These are phyloP conservation scores for Tricholauxania praeusta DNA, from an alignment of 2,888 invertebrate species.

Conservation along the genomic window DNA sequence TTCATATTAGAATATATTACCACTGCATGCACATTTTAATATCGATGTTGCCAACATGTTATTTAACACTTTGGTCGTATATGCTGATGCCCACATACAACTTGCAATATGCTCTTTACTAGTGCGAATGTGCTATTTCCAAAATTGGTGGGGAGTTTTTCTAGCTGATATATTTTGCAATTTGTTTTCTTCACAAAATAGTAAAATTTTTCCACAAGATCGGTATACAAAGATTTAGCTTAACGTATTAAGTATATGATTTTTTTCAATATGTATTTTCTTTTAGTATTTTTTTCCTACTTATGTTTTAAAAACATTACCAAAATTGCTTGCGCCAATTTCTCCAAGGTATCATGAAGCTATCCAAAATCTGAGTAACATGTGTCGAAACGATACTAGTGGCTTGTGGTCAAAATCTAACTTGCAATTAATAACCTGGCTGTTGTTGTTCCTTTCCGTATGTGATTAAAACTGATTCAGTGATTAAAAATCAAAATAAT, in stretches of 20 bases:
- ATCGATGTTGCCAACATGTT: slow-evolving; percentile 73
- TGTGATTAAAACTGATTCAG: too few species aligned
- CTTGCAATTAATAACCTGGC: slow-evolving; percentile 79
- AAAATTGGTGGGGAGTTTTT: slow-evolving; percentile 91
- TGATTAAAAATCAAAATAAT: too few species aligned
- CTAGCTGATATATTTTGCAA: slow-evolving; percentile 84
- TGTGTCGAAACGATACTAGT: slow-evolving; percentile 44
- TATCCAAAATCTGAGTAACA: slow-evolving; percentile 46
- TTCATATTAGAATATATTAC: slow-evolving; percentile 59
- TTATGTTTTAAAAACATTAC: slow-evolving; percentile 75
- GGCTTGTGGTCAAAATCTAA: slow-evolving; percentile 72
- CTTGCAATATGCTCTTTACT: slow-evolving; percentile 82
- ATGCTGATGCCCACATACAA: slow-evolving; percentile 83
- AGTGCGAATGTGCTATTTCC: slow-evolving; percentile 79
- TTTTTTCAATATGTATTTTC: slow-evolving; percentile 19
- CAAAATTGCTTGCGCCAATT: slow-evolving; percentile 72
- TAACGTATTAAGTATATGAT: background rate
- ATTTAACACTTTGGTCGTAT: slow-evolving; percentile 81
- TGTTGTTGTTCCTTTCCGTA: slow-evolving; percentile 80
- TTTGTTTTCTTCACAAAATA: slow-evolving; percentile 83
- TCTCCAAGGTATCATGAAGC: slow-evolving; percentile 63
- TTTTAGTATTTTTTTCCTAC: slow-evolving; percentile 83
- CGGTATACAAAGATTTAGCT: slow-evolving; percentile 71
- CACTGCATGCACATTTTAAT: slow-evolving; percentile 66
- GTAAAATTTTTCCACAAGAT: slow-evolving; percentile 86